Percentiles rank a stretch among this genome's conserved stretches.
These are phyloP conservation scores for Icerya purchasi DNA, from an alignment of 2,888 invertebrate genomes.

Conservation along the genomic window DNA sequence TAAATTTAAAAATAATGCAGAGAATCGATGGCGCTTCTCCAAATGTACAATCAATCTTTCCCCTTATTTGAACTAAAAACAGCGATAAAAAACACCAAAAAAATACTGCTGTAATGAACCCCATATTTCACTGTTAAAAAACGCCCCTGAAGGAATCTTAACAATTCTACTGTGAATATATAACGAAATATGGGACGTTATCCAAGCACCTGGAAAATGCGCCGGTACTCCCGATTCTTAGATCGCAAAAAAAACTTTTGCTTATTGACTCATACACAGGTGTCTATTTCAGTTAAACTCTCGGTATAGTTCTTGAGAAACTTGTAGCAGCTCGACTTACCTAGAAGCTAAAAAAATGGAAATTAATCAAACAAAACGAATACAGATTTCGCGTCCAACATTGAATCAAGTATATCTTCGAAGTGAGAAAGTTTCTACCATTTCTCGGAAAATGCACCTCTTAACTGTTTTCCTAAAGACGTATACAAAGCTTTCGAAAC, in stretches of 20 bases:
- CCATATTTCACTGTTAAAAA: not conserved
- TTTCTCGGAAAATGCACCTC: not conserved
- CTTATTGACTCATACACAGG: not conserved
- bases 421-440: not conserved
- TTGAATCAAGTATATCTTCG: not conserved
- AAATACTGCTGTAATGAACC: not conserved
- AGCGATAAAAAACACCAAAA: not conserved
- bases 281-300: not conserved
- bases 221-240: not conserved
- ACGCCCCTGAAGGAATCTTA: not conserved
- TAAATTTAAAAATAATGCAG: not conserved
- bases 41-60: not conserved
- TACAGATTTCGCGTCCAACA: not conserved
- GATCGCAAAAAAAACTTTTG: too few relatives aligned
- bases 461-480: not conserved
- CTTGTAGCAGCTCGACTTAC: not conserved
- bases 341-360: not conserved
- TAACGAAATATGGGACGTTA: not conserved
- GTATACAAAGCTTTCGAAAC: not conserved
- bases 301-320: not conserved
- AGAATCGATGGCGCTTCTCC: not conserved
- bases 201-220: not conserved
- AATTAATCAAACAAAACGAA: not conserved
- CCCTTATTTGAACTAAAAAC: not conserved
- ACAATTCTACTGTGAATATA: not conserved